These are phyloP conservation scores for Octomys mimax DNA, from an alignment of 2,797 vertebrate species.

Conservation along the genomic window DNA sequence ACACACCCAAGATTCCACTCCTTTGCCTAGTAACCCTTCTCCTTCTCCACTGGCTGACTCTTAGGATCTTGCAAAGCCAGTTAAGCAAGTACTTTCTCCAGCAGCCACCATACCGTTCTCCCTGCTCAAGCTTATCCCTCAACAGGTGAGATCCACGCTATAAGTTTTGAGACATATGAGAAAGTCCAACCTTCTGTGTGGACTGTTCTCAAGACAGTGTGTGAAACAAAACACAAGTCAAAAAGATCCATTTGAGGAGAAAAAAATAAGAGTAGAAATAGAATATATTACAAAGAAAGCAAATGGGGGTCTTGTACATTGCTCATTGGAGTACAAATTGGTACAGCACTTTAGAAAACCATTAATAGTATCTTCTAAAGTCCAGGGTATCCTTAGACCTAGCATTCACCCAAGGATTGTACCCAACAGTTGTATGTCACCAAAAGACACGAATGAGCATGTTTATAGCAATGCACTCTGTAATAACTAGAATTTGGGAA, in stretches of 20 bases:
- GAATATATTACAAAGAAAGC: not conserved
- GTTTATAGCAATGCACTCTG: not conserved
- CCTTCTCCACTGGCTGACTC: not conserved
- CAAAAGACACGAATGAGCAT: not conserved
- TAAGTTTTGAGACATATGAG: not conserved
- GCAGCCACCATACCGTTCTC: not conserved
- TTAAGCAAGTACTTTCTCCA: not conserved
- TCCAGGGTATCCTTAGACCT: not conserved
- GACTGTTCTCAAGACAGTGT: not conserved
- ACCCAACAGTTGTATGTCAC: not conserved
- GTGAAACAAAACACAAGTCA: constrained; percentile 30
- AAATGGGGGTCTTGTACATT: not conserved
- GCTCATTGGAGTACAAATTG: not conserved
- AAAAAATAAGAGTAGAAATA: not conserved
- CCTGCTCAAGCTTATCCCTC: not conserved
- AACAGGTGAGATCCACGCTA: not conserved
- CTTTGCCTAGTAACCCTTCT: not conserved
- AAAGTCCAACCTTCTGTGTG: not conserved
- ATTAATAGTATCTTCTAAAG: not conserved
- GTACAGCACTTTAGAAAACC: not conserved
- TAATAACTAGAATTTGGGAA: not conserved
- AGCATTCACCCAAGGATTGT: not conserved
- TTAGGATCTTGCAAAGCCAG: not conserved
- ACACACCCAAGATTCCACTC: not conserved
- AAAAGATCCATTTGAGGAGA: not conserved